Evolutionary conservation across 2,113 vertebrate species (phyloP), one percentile per base, ranked within the genome.

Genomic region (Gallinago media): DNA sequence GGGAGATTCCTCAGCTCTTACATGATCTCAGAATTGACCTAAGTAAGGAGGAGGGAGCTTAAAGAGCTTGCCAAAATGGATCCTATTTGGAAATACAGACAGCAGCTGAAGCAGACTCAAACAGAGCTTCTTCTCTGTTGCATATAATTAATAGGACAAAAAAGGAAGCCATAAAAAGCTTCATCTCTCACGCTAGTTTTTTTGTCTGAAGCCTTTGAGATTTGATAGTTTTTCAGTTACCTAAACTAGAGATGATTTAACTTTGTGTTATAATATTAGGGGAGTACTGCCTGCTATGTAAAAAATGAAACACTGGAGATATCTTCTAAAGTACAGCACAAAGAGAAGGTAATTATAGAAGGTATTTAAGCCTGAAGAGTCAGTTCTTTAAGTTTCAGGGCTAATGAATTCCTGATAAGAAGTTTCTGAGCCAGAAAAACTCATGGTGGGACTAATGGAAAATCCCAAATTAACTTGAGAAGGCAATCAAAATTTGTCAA

Each of bases 311-410:
- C 61, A 59, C 70, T 63, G 15, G 75, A 70, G 29, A 44, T 22
- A 34, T 16, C 58, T 80, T 71, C 32, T 34, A n/a, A 85, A 67
- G 47, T 49, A 63, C 42, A 92, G 70, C 38, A 67, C 29, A 67
- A 89, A 96, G 55, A 80, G 29, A 62, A 88, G 36, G 52, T 81
- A 91, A 92, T 95, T 94, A 63, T 27, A 94, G 76, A 58, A 2
- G 7, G 15, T 88, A 80, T 77, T 91, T 89, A 71, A 92, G 23
- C 52, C 82, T 68, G 16, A 81, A 89, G 52, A 91, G 68, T 47
- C 65, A 78, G 44, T 89, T 49, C 47, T 74, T 80, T 74, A 77
- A n/a, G 47, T 92, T 95, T 72, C 65, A 78, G 80, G 59, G 29
- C 50, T 89, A 78, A 86, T 63, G 36, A 88, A 80, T 74, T 80